Conservation (phyloP, 2,113 vertebrate species). For the Ariopsis seemanni region DNA sequence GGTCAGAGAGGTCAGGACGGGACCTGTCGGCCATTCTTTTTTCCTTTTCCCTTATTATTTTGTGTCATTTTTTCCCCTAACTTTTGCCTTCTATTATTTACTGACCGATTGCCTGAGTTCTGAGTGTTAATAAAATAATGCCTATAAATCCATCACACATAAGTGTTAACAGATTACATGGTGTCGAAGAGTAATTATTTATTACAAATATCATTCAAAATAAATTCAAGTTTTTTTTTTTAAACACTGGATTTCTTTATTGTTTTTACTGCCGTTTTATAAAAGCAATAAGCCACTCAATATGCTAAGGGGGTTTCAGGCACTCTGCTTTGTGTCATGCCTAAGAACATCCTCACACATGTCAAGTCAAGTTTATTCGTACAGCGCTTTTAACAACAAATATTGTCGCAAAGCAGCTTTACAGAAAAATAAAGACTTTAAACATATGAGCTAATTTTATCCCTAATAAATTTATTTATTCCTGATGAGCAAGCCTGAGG, state of each 20-base stretch:
- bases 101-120: neutral
- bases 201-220: neutral
- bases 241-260: neutral
- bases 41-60: too few relatives aligned
- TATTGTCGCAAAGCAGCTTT: too few relatives aligned
- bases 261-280: neutral
- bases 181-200: neutral
- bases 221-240: neutral
- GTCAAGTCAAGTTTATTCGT: too few relatives aligned
- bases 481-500: too few relatives aligned
- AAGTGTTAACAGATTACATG: neutral
- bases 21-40: neutral
- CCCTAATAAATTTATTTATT: too few relatives aligned
- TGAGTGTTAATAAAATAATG: neutral
- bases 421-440: too few relatives aligned
- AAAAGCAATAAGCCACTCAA: neutral
- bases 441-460: too few relatives aligned
- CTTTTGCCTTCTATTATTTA: neutral
- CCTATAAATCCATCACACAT: neutral
- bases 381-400: too few relatives aligned
- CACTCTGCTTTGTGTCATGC: neutral
- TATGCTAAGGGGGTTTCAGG: neutral
- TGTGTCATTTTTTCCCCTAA: neutral
- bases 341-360: neutral
- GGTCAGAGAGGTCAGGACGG: constrained; percentile 24